These are phyloP conservation scores for Olivierus martensii DNA, from an alignment of 1,140 invertebrate genomes.

Conservation along the genomic window DNA sequence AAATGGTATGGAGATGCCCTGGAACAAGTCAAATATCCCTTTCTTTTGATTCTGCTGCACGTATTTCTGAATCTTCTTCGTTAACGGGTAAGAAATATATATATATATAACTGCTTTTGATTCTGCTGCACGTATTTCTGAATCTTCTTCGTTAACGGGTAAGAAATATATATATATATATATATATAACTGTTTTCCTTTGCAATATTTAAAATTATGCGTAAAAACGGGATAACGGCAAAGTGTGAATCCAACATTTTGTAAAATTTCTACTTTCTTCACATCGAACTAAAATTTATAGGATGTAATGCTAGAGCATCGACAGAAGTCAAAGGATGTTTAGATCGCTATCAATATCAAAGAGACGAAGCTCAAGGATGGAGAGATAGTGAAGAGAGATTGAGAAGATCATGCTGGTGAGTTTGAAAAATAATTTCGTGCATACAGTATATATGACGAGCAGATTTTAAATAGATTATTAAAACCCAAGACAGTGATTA, in stretches of 20 bases:
- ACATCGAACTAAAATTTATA: not conserved
- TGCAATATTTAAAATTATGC: too few species aligned
- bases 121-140: slow-evolving; percentile 1
- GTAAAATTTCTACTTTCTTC: too few species aligned
- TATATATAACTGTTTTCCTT: too few species aligned
- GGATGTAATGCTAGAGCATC: slow-evolving; percentile 9
- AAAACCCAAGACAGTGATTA: not conserved
- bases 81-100: not conserved
- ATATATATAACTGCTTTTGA: not conserved
- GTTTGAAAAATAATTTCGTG: not conserved
- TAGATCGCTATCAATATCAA: slow-evolving; percentile 12
- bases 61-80: slow-evolving; percentile 2
- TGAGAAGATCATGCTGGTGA: slow-evolving; percentile 10
- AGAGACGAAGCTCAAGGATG: slow-evolving; percentile 6
- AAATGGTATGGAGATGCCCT: slow-evolving; percentile 17
- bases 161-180: too few species aligned
- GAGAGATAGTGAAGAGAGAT: slow-evolving; percentile 7
- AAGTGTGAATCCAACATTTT: too few species aligned
- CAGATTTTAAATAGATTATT: not conserved
- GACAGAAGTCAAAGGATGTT: slow-evolving; percentile 7
- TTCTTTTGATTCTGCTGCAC: not conserved
- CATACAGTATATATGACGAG: not conserved
- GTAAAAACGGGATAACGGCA: too few species aligned
- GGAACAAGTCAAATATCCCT: not conserved
- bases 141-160: slow-evolving; percentile 6